Evolutionary conservation across 2,113 vertebrate species (phyloP), one percentile per base, ranked within the genome.

Genomic region (Ammodytes dubius): DNA sequence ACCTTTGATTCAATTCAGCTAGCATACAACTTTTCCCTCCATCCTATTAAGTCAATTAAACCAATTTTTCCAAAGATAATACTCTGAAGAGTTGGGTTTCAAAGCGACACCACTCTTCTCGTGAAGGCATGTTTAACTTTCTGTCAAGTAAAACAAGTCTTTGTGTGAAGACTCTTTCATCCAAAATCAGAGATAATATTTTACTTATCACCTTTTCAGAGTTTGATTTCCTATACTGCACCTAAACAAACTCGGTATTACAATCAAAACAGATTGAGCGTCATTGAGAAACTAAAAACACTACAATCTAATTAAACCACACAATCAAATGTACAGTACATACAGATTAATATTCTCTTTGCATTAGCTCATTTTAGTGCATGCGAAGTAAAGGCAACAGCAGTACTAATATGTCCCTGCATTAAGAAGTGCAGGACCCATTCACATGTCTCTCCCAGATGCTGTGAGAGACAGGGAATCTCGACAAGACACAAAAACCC

Each of bases 31-130:
- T 70, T 79, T 76, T 87, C 58, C 52, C 47, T 82, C 58, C 58
- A 76, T 65, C 66, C 81, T 73, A 92, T 83, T 54, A 87, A 86
- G 73, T 81, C 65, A 89, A 87, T 93, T 86, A 88, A 92, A 91
- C 60, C 39, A 43, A 43, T 61, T 82, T 71, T 40, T 63, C 67
- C 45, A 92, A 89, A 87, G 66, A 90, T 60, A 93, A 92, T 58
- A 91, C 70, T 82, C 84, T 54, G 42, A 2, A 69, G 74, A 49
- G 56, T 77, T 71, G 7, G 39, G 70, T 91, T 91, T 89, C 79
- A 54, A 37, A 4, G 63, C 14, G 46, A 64, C 67, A 68, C 19
- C 3, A 1, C 50, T 88, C 85, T 83, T 69, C 54, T 70, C 42
- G 3, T 15, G 1, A 81, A 82, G 67, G 60, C 81, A 77, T 88